phyloP scores from a whole-genome alignment of 2,888 invertebrate species.

The Chelonus formosanus region DNA sequence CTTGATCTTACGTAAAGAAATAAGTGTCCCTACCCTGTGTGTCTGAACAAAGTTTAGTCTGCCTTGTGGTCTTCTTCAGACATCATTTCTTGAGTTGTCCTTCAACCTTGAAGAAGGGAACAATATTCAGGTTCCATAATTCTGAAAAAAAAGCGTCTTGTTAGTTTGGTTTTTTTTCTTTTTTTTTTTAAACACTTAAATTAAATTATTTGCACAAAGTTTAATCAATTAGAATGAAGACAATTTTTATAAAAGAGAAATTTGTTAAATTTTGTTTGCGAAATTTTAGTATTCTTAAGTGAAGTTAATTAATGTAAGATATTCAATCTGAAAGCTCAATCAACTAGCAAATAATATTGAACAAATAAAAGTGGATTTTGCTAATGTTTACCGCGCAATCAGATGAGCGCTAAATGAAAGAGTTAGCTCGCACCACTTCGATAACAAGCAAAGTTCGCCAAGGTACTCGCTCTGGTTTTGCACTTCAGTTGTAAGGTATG shows the following conservation, averaged over 20 bases:
- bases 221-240: too few relatives aligned
- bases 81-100: conserved; percentile 2
- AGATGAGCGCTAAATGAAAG: conserved; percentile 57
- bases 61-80: conserved; percentile 10
- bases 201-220: too few relatives aligned
- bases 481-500: background rate
- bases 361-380: conserved; percentile 11
- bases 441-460: conserved; percentile 54
- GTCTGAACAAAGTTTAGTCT: conserved; percentile 11
- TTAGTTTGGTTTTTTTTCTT: too few relatives aligned
- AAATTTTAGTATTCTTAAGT: too few relatives aligned
- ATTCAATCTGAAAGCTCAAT: too few relatives aligned
- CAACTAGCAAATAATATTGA: background rate
- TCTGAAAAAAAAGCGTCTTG: too few relatives aligned
- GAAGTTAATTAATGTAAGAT: too few relatives aligned
- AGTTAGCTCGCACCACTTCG: conserved; percentile 57
- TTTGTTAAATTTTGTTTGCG: too few relatives aligned
- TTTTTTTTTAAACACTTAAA: too few relatives aligned
- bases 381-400: conserved; percentile 57
- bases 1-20: conserved; percentile 44
- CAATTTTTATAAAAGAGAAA: too few relatives aligned
- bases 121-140: too few relatives aligned
- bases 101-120: too few relatives aligned
- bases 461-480: conserved; percentile 7
- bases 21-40: conserved; percentile 20